Conservation (phyloP, 1,140 invertebrate genomes). For the Diploscapter pachys region DNA sequence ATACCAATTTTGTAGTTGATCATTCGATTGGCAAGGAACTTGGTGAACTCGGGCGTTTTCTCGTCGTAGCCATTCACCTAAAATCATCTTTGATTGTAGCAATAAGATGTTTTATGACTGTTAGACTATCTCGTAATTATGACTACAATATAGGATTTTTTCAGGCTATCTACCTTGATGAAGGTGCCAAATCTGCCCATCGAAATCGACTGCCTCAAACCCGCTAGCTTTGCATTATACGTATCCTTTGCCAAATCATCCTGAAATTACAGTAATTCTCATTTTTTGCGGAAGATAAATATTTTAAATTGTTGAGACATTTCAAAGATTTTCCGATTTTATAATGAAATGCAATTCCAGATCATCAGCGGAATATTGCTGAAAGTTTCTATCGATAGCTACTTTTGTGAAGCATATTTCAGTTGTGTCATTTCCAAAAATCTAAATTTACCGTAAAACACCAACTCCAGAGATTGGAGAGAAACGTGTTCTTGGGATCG, state of each 20-base stretch:
- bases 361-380: no score
- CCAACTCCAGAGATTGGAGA: slow-evolving; percentile 76
- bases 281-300: no score
- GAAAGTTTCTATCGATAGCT: no score
- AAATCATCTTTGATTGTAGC: neutral
- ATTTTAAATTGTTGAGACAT: neutral
- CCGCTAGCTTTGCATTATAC: slow-evolving; percentile 84
- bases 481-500: slow-evolving; percentile 78
- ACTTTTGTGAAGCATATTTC: no score
- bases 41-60: slow-evolving; percentile 79
- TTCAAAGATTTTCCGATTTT: neutral
- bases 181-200: no score
- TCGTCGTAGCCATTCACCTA: slow-evolving; percentile 75
- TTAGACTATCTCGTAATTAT: slow-evolving; percentile 62
- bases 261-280: slow-evolving; percentile 60
- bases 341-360: neutral
- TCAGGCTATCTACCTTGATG: no score
- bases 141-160: no score
- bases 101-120: slow-evolving; percentile 2
- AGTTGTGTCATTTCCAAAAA: no score
- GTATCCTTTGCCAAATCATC: slow-evolving; percentile 86
- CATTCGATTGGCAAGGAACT: slow-evolving; percentile 81
- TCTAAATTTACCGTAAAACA: slow-evolving; percentile 28
- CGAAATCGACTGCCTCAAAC: slow-evolving; percentile 71
- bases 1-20: slow-evolving; percentile 72